phyloP scores from a whole-genome alignment of 2,888 invertebrate genomes.

The Cristatella mucedo region DNA sequence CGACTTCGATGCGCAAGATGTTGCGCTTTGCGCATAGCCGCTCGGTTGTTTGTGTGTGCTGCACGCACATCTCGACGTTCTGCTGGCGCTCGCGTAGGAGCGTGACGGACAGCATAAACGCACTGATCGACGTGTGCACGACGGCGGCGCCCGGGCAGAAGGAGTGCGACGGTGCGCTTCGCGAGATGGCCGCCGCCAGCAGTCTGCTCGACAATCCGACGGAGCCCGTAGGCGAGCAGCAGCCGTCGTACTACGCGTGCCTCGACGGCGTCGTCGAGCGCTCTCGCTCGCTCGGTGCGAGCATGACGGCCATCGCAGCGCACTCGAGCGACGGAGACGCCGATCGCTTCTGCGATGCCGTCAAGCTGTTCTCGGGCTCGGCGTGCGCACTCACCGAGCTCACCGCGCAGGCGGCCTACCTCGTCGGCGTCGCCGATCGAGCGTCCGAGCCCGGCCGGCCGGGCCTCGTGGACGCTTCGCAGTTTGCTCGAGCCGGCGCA shows the following conservation, averaged over 20 bases:
- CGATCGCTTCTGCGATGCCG: conserved; percentile 66
- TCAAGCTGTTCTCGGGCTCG: conserved; percentile 64
- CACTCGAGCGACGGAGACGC: conserved; percentile 49
- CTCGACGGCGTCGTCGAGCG: conserved; percentile 53
- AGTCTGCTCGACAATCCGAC: conserved; percentile 43
- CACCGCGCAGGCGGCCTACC: conserved; percentile 81
- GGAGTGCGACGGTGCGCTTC: conserved; percentile 85
- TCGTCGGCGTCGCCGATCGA: conserved; percentile 81
- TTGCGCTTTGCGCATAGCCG: too few species aligned
- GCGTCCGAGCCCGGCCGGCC: conserved; percentile 68
- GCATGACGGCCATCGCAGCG: conserved; percentile 50
- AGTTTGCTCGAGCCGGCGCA: conserved; percentile 55
- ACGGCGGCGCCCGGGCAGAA: conserved; percentile 84
- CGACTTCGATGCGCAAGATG: too few species aligned
- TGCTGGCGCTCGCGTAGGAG: conserved; percentile 49
- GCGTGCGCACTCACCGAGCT: conserved; percentile 83
- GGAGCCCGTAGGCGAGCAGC: conserved; percentile 70
- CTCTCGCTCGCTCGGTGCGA: conserved; percentile 42
- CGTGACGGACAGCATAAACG: conserved; percentile 80
- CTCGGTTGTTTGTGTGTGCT: too few species aligned
- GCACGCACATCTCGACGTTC: too few species aligned
- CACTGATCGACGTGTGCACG: conserved; percentile 52
- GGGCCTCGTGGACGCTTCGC: conserved; percentile 34
- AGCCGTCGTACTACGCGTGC: conserved; percentile 78
- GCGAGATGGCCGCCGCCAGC: conserved; percentile 55